Evolutionary conservation across 2,888 invertebrate genomes (phyloP).

Genomic region (Neria commutata): DNA sequence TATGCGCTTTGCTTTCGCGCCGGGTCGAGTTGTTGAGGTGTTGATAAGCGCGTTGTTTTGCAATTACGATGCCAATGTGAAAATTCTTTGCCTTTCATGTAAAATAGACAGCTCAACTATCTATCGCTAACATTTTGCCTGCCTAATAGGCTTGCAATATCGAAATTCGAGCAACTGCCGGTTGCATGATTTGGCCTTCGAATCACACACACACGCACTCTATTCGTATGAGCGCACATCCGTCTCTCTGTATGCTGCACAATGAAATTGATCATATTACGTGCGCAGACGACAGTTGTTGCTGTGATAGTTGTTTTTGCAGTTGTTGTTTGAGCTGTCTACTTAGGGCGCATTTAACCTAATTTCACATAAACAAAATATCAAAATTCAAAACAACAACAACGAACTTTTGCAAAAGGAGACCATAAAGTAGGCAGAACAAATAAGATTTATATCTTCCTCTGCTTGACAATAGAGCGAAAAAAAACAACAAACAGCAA

Average conservation of each 20-base stretch:
- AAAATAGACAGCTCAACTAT: conserved; percentile 41
- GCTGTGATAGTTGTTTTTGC: no score
- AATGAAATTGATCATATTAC: no score
- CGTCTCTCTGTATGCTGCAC: no score
- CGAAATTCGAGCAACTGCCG: no score
- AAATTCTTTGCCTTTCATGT: conserved; percentile 40
- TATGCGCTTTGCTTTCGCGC: no score
- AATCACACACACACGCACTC: no score
- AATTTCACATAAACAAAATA: conserved; percentile 30
- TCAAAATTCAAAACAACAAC: conserved; percentile 20
- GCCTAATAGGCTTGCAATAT: no score
- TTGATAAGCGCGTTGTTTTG: conserved; percentile 39
- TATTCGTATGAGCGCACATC: no score
- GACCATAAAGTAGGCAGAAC: conserved; percentile 1
- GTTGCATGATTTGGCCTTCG: no score
- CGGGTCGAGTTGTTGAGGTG: conserved; percentile 19
- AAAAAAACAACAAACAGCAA: conserved; percentile 6
- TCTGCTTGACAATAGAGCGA: conserved; percentile 28
- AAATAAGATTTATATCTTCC: conserved; percentile 10
- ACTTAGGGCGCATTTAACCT: conserved; percentile 39
- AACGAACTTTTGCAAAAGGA: not conserved
- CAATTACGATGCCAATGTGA: conserved; percentile 48
- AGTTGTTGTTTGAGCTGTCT: no score
- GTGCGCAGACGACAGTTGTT: no score
- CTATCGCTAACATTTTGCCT: conserved; percentile 8